A percentile compares a stretch with the other conserved stretches of the same genome.
Conservation (phyloP, 1,140 invertebrate genomes). For the Nylanderia fulva region DNA sequence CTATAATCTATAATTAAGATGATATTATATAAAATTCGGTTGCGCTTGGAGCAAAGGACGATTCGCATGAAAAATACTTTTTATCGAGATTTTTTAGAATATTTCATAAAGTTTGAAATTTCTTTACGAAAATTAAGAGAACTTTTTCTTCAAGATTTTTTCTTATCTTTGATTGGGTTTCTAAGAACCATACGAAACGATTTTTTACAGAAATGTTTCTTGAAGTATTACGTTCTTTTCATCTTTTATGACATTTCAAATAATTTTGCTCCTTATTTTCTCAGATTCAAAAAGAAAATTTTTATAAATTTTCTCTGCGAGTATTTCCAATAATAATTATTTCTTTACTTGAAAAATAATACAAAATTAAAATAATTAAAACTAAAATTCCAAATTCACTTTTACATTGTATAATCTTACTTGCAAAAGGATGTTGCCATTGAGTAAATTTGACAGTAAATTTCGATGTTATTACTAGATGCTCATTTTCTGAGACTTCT, state of each 20-base stretch:
- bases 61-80: background rate
- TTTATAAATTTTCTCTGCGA: background rate
- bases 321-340: background rate
- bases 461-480: slow-evolving; percentile 11
- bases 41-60: background rate
- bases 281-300: background rate
- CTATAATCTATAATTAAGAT: background rate
- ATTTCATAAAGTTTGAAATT: background rate
- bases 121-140: background rate
- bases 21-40: slow-evolving; percentile 26
- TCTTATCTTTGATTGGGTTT: slow-evolving; percentile 1
- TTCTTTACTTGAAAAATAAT: background rate
- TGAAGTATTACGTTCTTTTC: background rate
- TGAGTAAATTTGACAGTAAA: slow-evolving; percentile 4
- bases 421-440: background rate
- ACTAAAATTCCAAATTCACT: too few species aligned
- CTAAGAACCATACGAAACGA: background rate
- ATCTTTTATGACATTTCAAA: background rate
- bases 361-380: background rate
- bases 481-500: background rate
- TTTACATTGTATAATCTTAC: background rate
- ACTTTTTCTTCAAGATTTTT: background rate
- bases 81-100: background rate
- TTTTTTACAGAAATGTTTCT: background rate
- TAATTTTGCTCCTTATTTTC: background rate